Base-by-base conservation (phyloP, 2,888 invertebrate species). In the Idaea straminata region DNA sequence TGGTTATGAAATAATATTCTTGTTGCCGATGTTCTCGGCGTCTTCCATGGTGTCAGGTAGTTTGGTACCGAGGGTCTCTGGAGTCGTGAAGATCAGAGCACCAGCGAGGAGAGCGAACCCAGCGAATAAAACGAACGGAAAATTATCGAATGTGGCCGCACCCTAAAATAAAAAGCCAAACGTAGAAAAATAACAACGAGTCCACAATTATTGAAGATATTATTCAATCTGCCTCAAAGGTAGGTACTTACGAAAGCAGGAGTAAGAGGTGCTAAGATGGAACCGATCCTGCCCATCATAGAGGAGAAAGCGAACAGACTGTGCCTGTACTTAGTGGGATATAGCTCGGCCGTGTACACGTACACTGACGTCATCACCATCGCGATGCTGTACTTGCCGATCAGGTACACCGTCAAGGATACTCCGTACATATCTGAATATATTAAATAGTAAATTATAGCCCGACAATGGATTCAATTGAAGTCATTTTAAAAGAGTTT, bases 241-340 rank as follows among this genome's bases (percentile, higher is more conserved):
- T 36, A 10, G 15, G 59, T 64, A 83, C 88, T 87, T 82, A 94
- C 94, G 81, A 95, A 78, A 62, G 95, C 87, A 15, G 94, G 94
- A 4, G 95, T 94, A 73, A 95, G 95, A 0, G 95, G 95, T 0
- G 95, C 95, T 57, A 94, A 76, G 83, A 95, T 95, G 2, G 95
- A 94, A 0, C 95, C 95, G 61, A 95, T 84, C 38, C 95, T 88
- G n/a, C 95, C 95, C 70, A 95, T 88, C 95, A 95, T 95, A 10
- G 95, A 95, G 74, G 95, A 95, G 69, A 94, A 90, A 0, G 94
- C 94, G 64, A 95, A 89, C 69, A 95, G 83, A 60, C 94, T 94
- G 79, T 95, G 95, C 0, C 95, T 87, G 61, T 94, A 86, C 75
- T 93, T 92, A 35, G 95, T 95, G 5, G 95, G 95, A 79, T 95